Evolutionary conservation across 1,140 invertebrate species (phyloP), one percentile per base, ranked within the genome.

Genomic region (Pseudomyrmex cubaensis): DNA sequence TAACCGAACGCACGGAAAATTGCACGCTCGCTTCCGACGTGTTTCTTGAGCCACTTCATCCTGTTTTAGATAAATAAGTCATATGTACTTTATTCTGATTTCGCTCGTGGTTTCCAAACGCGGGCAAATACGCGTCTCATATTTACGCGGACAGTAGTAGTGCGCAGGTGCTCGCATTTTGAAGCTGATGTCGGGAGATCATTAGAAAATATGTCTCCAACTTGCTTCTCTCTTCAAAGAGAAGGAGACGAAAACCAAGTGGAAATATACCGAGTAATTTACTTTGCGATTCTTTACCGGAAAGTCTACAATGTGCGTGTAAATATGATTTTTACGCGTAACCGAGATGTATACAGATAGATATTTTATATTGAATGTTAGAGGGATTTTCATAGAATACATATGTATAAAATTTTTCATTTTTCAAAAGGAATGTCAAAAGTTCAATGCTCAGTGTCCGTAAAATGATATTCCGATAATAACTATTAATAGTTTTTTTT

Each of bases 1-100:
- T 25, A 80, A 70, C 35, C 64, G 67, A 78, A 70, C 20, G 66
- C 20, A 72, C 15, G 56, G 66, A 78, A 78, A 70, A 59, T 70
- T 78, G 54, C 76, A 70, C 46, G 48, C 44, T 64, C 3, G 61
- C 50, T 69, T 72, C 54, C 15, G 54, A 50, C 54, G 54, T 22
- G 46, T 35, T 80, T 50, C 12, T 50, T 9, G 20, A 70, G 22
- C 44, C 72, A 59, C 2, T 50, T 59, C 12, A 22, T 70, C 8
- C 12, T 46, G 10, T 54, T 74, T 46, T 17, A 15, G 50, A 80
- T 80, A 80, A 80, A 80, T 61, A 80, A 50, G 70, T 56, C 48
- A 12, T 48, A 72, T 35, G 44, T 59, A 35, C 12, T 72, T 17
- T n/a, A 56, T 35, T 13, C 44, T 61, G 12, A 80, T 70, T 70